Percentiles rank a stretch among this genome's conserved stretches.
These are phyloP conservation scores for Brienomyrus brachyistius DNA, from an alignment of 2,113 vertebrate genomes.

Conservation along the genomic window DNA sequence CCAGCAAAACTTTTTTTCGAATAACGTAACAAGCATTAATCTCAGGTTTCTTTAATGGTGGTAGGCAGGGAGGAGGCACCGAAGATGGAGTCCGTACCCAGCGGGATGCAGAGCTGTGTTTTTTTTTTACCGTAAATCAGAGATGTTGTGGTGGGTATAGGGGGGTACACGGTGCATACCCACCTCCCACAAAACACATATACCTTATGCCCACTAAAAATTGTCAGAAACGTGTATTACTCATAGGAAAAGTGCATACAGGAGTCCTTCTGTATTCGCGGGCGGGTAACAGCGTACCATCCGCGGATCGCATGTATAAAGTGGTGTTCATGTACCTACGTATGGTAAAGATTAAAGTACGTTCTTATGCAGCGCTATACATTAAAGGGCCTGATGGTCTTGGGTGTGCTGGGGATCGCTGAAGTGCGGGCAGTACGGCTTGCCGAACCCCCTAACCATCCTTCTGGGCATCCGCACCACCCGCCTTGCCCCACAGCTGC, in stretches of 20 bases:
- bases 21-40: not conserved
- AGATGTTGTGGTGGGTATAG: not conserved
- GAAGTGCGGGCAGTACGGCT: not conserved
- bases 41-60: not conserved
- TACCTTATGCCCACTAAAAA: not conserved
- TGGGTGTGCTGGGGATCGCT: not conserved
- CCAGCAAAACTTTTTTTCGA: not conserved
- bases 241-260: not conserved
- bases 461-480: not conserved
- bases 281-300: not conserved
- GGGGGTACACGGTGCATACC: not conserved
- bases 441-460: not conserved
- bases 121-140: not conserved
- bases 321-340: not conserved
- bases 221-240: not conserved
- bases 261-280: not conserved
- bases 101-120: too few species aligned
- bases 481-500: slow-evolving; percentile 56
- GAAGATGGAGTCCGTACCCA: not conserved
- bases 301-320: not conserved
- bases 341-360: not conserved
- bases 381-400: not conserved
- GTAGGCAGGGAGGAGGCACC: not conserved
- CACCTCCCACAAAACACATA: not conserved
- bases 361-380: not conserved